These are phyloP conservation scores for Pseudonaja textilis DNA, from an alignment of 2,113 vertebrate species.

Conservation along the genomic window DNA sequence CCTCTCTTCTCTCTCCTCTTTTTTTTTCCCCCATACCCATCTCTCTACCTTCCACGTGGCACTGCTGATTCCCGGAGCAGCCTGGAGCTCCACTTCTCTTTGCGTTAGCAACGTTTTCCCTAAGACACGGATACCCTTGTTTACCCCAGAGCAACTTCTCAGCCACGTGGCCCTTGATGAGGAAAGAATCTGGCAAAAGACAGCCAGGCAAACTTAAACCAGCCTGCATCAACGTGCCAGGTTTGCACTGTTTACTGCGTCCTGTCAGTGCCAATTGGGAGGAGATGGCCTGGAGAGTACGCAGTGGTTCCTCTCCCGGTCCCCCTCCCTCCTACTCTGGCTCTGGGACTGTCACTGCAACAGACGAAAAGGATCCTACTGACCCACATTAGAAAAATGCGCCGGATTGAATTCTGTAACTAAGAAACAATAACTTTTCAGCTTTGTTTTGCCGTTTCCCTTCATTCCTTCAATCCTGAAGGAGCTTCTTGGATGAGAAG, in stretches of 20 bases:
- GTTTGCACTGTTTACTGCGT: background rate
- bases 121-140: background rate
- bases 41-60: background rate
- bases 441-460: too few species aligned
- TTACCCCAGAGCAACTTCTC: background rate
- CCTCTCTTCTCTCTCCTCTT: background rate
- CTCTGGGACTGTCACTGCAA: background rate
- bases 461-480: background rate
- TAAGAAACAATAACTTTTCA: background rate
- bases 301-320: background rate
- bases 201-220: background rate
- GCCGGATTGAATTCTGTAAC: background rate
- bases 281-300: background rate
- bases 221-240: background rate
- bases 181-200: background rate
- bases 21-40: rapidly evolving
- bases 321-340: background rate
- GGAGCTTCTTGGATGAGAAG: background rate
- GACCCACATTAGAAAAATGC: background rate
- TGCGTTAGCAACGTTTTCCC: background rate
- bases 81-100: background rate
- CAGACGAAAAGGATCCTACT: background rate
- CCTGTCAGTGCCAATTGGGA: background rate
- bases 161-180: background rate
- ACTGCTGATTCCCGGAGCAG: background rate